A percentile compares a stretch with the other conserved stretches of the same genome.
Conservation (phyloP, 2,888 invertebrate species). For the Piscicola geometra region DNA sequence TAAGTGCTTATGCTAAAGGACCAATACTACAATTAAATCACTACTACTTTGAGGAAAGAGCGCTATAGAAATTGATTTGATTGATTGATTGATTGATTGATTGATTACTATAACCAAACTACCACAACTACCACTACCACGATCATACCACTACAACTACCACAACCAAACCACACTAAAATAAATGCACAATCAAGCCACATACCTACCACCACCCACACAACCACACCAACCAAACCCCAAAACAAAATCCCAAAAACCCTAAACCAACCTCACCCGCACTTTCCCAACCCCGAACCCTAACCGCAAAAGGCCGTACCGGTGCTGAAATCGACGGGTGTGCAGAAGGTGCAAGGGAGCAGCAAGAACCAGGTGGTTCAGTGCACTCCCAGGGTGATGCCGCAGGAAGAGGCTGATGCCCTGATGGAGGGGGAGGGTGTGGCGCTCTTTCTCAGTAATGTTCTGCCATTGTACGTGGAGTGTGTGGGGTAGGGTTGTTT, state of each 20-base stretch:
- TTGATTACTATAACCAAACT: too few species aligned
- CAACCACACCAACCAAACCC: not conserved
- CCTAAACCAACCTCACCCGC: not conserved
- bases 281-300: too few species aligned
- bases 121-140: not conserved
- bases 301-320: slow-evolving; percentile 53
- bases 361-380: slow-evolving; percentile 54
- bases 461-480: slow-evolving; percentile 14
- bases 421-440: slow-evolving; percentile 39
- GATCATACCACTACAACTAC: not conserved
- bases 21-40: too few species aligned
- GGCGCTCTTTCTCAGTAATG: slow-evolving; percentile 25
- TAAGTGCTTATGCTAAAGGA: not conserved
- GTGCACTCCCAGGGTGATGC: slow-evolving; percentile 52
- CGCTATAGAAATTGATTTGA: too few species aligned
- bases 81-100: too few species aligned
- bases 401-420: slow-evolving; percentile 48
- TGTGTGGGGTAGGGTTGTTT: not conserved
- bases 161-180: not conserved
- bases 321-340: slow-evolving; percentile 45
- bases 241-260: not conserved
- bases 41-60: too few species aligned
- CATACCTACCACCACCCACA: not conserved
- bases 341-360: slow-evolving; percentile 55
- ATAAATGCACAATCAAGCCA: not conserved